A percentile compares a stretch with the other conserved stretches of the same genome.
Conservation (phyloP, 2,888 invertebrate species). For the Scaptomyza flava region DNA sequence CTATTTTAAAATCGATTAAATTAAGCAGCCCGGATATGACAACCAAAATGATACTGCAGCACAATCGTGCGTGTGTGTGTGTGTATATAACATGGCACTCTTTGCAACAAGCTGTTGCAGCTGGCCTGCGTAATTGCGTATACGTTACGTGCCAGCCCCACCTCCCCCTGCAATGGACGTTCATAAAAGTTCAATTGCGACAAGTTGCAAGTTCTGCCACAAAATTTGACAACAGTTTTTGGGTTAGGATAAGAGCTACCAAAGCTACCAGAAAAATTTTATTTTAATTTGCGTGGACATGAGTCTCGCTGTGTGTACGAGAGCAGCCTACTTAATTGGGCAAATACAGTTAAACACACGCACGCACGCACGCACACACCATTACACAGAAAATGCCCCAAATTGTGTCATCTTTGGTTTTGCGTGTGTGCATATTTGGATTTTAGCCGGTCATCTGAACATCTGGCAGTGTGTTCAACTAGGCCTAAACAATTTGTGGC, state of each 20-base stretch:
- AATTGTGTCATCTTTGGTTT: conserved; percentile 81
- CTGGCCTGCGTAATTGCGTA: conserved; percentile 65
- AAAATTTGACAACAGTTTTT: conserved; percentile 60
- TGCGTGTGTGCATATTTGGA: conserved; percentile 69
- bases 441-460: conserved; percentile 53
- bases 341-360: conserved; percentile 51
- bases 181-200: conserved; percentile 74
- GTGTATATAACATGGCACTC: conserved; percentile 18
- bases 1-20: conserved; percentile 4
- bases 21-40: not conserved
- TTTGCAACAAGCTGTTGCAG: conserved; percentile 23
- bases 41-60: not conserved
- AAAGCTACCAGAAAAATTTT: conserved; percentile 52
- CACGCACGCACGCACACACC: conserved; percentile 15
- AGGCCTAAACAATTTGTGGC: conserved; percentile 81
- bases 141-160: conserved; percentile 67
- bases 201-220: conserved; percentile 55
- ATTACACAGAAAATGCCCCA: conserved; percentile 32
- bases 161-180: conserved; percentile 6
- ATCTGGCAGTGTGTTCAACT: conserved; percentile 64
- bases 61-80: conserved; percentile 1
- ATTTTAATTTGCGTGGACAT: conserved; percentile 80
- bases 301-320: conserved; percentile 53
- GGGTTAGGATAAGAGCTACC: conserved; percentile 38
- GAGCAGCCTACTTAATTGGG: conserved; percentile 76